Conservation (phyloP, 2,888 invertebrate genomes). For the Noctua janthe region DNA sequence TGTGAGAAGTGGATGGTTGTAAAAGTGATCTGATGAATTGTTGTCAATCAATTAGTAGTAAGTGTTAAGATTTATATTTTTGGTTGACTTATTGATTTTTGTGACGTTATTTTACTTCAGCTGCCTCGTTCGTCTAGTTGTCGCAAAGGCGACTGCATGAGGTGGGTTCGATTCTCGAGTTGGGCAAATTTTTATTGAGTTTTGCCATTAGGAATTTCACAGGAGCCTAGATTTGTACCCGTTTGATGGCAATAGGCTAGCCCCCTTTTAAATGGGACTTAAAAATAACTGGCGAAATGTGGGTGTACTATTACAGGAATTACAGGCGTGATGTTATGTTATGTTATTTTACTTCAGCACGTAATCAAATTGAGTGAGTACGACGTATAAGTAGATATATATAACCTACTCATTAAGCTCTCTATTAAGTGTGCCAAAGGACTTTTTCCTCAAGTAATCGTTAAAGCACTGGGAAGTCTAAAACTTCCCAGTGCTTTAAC, state of each 20-base stretch:
- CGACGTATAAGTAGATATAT: too few relatives aligned
- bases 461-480: too few relatives aligned
- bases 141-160: too few relatives aligned
- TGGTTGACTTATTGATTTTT: conserved; percentile 29
- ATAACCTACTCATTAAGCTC: not conserved
- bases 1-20: conserved; percentile 59
- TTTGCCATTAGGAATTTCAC: too few relatives aligned
- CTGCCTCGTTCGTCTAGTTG: not conserved
- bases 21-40: conserved; percentile 62
- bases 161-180: too few relatives aligned
- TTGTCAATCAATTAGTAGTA: conserved; percentile 66
- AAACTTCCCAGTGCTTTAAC: not conserved
- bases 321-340: not conserved
- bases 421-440: not conserved
- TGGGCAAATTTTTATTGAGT: too few relatives aligned
- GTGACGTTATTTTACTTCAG: not conserved
- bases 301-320: too few relatives aligned
- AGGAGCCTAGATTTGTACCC: too few relatives aligned
- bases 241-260: too few relatives aligned
- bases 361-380: not conserved
- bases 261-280: too few relatives aligned
- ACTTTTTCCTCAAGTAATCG: not conserved
- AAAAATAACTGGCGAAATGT: too few relatives aligned
- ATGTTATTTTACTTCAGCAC: not conserved
- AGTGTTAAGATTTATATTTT: conserved; percentile 37